Conservation (phyloP, 2,797 vertebrate species). For the Syngnathus rostellatus region DNA sequence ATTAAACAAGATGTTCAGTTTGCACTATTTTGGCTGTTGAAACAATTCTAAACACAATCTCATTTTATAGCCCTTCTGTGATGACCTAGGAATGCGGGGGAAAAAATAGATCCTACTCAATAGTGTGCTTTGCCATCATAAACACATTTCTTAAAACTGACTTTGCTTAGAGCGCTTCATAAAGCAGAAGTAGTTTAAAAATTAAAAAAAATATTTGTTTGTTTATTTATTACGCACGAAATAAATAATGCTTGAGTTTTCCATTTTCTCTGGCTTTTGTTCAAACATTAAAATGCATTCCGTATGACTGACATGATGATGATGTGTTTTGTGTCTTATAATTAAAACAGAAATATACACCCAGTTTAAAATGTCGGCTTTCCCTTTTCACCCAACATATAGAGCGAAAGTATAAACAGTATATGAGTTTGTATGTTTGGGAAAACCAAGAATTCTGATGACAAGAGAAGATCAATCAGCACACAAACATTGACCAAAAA, state of each 20-base stretch:
- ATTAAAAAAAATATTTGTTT: neutral
- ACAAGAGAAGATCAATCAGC: neutral
- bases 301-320: neutral
- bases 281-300: neutral
- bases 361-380: neutral
- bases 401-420: neutral
- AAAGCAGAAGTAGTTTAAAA: neutral
- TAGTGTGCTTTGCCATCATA: neutral
- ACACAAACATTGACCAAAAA: neutral
- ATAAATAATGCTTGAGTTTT: neutral
- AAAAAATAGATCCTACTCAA: neutral
- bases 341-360: neutral
- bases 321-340: neutral
- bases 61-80: neutral
- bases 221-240: neutral
- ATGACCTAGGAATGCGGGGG: neutral
- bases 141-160: neutral
- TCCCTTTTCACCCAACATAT: neutral
- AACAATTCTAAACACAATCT: constrained; percentile 25
- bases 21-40: constrained; percentile 27
- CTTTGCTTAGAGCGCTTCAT: neutral
- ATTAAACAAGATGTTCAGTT: constrained; percentile 51
- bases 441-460: neutral
- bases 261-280: neutral
- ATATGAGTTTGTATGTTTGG: neutral